phyloP scores from a whole-genome alignment of 2,888 invertebrate genomes.

The Leptura quadrifasciata region DNA sequence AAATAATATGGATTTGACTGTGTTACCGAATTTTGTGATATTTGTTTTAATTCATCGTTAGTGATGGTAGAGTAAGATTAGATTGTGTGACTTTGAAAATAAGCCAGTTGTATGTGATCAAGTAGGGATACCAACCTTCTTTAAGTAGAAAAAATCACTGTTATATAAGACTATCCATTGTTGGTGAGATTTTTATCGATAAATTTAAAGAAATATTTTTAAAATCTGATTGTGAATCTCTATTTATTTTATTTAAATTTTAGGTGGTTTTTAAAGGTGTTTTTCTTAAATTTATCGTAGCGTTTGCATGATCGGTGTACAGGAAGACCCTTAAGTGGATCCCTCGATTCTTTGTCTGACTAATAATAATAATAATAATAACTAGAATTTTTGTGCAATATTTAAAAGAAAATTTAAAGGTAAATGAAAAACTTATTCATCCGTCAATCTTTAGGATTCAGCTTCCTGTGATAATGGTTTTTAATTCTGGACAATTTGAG shows the following conservation, averaged over 20 bases:
- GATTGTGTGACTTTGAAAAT: conserved; percentile 46
- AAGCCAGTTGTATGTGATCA: conserved; percentile 58
- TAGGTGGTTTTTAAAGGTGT: background rate
- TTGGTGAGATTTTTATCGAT: conserved; percentile 32
- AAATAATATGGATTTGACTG: conserved; percentile 29
- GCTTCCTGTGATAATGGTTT: background rate
- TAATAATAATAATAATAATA: too few relatives aligned
- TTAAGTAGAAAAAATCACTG: conserved; percentile 47
- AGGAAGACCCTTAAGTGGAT: background rate
- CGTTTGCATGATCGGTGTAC: background rate
- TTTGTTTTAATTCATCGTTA: conserved; percentile 49
- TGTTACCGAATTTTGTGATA: conserved; percentile 56
- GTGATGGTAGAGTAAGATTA: conserved; percentile 44
- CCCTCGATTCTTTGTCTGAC: background rate
- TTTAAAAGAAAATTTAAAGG: too few relatives aligned
- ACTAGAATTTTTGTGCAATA: too few relatives aligned
- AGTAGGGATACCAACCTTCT: conserved; percentile 54
- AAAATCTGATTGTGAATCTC: background rate
- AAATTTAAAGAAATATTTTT: conserved; percentile 36
- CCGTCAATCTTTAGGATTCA: too few relatives aligned
- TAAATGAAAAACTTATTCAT: too few relatives aligned
- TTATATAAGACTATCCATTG: conserved; percentile 47
- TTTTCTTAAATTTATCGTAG: conserved; percentile 29
- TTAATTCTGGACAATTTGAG: background rate
- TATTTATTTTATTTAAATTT: conserved; percentile 27